Base-by-base conservation (phyloP, 2,113 vertebrate species). In the Arothron firmamentum region DNA sequence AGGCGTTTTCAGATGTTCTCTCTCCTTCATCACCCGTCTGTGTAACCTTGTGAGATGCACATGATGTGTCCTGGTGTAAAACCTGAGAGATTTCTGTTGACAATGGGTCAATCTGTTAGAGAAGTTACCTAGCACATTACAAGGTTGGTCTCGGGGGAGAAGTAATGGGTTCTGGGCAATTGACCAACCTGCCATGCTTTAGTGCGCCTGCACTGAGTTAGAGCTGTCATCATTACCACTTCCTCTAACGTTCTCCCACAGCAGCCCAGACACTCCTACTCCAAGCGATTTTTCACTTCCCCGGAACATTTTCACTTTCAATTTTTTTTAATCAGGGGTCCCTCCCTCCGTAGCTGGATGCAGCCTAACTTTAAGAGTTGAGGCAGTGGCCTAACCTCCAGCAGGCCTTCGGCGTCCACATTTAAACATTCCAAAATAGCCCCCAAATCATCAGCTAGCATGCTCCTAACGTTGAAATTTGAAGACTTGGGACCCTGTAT, bases 191-290 rank as follows among this genome's bases (percentile, higher is more conserved):
- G 87, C 89, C 85, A 88, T 85, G 83, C 85, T 87, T 90, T 90
- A 89, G 81, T 91, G 91, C 90, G 87, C 86, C 86, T 89, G 87
- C 81, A 80, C 85, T 81, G 84, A 80, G 87, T 91, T 90, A 86
- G 86, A 91, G 87, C 90, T 90, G 90, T 90, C 84, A 90, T 91
- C 89, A 91, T 91, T 90, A 91, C 85, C 87, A 87, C 88, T 90
- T 87, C 84, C 82, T 87, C 75, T 71, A 77, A 85, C 74, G 82
- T 86, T 88, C 85, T 68, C 77, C 88, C 84, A 81, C 85, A 84
- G 89, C 85, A 85, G 88, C 85, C 75, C 79, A 72, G 85, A 79
- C 83, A 85, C 82, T 89, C 83, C 76, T 75, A 80, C 81, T 81
- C 59, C 50, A 52, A 78, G 79, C 72, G 62, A 81, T 85, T 81